Base-by-base conservation (phyloP, 2,888 invertebrate species). In the Steinernema carpocapsae region DNA sequence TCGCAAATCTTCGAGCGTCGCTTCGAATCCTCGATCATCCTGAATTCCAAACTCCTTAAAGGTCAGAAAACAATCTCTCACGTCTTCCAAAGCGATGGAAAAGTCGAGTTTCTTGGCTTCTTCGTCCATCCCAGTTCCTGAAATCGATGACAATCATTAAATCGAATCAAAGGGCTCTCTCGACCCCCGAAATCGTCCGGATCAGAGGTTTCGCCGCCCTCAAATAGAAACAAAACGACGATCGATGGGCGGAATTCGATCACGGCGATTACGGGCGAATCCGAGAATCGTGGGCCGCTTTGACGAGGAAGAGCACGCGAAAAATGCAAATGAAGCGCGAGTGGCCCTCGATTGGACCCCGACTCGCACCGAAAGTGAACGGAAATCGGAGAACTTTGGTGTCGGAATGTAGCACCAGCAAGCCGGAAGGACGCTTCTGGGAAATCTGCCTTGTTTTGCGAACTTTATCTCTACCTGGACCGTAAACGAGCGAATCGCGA, bases 21-120 rank as follows among this genome's bases (percentile, higher is more conserved):
- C 32, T 19, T 64, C 64, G 32, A 64, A 64, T 29, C 29, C 64
- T 12, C 64, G 64, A 29, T 64, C 32, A 1, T 26, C 64, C 64
- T 64, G 26, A 29, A 64, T 17, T 4, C n/a, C n/a, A n/a, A n/a
- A n/a, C n/a, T n/a, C n/a, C n/a, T n/a, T n/a, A n/a, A n/a, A n/a
- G n/a, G n/a, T n/a, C 48, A 14, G 48, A n/a, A 48, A 48, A 56
- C 12, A 37, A 2, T 29, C 6, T 32, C 64, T 32, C 32, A 64
- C 64, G 10, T 32, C 32, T 10, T 64, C 64, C 7, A 64, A 7
- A 14, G 32, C 17, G 64, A 64, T 32, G 2, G 64, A 17, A 29
- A 64, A 64, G 64, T 64, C 64, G 14, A 64, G 14, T 29, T 64
- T 64, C 64, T 64, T 64, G 37, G 37, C 10, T 29, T 64, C 64